phyloP scores from a whole-genome alignment of 2,113 vertebrate genomes.

The Bos taurus region DNA sequence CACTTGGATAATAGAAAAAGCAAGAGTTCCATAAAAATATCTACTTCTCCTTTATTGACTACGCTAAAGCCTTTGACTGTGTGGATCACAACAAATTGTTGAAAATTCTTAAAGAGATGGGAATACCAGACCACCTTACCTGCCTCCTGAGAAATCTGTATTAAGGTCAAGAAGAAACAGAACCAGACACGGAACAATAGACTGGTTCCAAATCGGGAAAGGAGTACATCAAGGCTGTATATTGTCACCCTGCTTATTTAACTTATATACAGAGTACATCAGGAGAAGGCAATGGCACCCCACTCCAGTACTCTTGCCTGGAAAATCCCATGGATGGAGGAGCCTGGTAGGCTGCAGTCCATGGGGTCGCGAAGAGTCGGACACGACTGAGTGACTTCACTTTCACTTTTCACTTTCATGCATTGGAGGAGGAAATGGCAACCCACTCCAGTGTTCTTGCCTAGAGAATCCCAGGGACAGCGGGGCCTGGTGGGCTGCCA shows the following conservation, averaged over 20 bases:
- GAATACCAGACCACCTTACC: background rate
- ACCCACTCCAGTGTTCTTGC: too few species aligned
- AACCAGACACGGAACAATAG: background rate
- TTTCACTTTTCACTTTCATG: too few species aligned
- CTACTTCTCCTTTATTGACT: background rate
- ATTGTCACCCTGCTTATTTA: background rate
- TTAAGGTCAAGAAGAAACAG: background rate
- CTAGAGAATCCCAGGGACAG: too few species aligned
- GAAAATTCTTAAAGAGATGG: background rate
- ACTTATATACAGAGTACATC: background rate
- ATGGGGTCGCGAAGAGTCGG: too few species aligned
- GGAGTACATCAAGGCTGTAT: background rate
- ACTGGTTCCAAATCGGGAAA: background rate
- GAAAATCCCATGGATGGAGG: too few species aligned
- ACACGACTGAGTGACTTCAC: too few species aligned
- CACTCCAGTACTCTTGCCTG: too few species aligned
- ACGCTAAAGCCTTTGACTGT: background rate
- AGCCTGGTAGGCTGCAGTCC: too few species aligned
- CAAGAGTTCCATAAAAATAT: background rate
- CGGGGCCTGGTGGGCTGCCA: too few species aligned
- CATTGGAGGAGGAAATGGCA: too few species aligned
- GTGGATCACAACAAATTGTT: background rate
- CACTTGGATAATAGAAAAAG: background rate
- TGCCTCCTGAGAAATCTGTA: background rate
- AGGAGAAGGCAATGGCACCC: background rate